Conservation (phyloP, 2,888 invertebrate species). For the Ennomos quercinarius region DNA sequence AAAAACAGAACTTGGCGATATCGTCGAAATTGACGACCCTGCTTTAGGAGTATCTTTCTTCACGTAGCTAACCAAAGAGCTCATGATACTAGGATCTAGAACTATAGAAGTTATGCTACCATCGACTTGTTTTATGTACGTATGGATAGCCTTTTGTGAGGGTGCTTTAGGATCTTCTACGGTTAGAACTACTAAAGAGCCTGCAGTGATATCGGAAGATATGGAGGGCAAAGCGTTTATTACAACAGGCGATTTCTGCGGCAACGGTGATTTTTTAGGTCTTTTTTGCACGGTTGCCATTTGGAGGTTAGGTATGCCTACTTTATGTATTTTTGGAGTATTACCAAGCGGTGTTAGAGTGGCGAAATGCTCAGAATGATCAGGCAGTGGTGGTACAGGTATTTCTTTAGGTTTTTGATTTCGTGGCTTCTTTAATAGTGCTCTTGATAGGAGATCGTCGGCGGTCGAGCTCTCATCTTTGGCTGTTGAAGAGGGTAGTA, state of each 20-base stretch:
- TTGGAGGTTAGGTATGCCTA: constrained; percentile 5
- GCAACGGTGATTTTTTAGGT: neutral
- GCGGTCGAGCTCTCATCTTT: constrained; percentile 44
- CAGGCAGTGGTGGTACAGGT: neutral
- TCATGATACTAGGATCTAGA: constrained; percentile 65
- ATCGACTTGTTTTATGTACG: constrained; percentile 69
- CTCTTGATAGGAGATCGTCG: constrained; percentile 57
- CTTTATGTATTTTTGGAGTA: neutral
- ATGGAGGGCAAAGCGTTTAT: constrained; percentile 35
- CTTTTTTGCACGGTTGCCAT: constrained; percentile 13
- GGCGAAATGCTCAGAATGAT: neutral
- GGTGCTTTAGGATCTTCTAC: constrained; percentile 75
- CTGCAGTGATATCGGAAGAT: constrained; percentile 69
- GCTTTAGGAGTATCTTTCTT: constrained; percentile 61
- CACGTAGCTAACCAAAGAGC: constrained; percentile 74
- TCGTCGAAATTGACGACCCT: constrained; percentile 75
- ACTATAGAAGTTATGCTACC: constrained; percentile 70
- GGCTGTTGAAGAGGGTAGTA: constrained; percentile 33
- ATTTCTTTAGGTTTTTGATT: neutral
- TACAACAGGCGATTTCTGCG: constrained; percentile 16
- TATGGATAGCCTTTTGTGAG: constrained; percentile 75
- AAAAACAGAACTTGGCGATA: constrained; percentile 66
- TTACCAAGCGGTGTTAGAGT: neutral
- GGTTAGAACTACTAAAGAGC: constrained; percentile 74
- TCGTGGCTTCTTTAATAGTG: constrained; percentile 3